Evolutionary conservation across 1,140 invertebrate genomes (phyloP), one percentile per base, ranked within the genome.

Genomic region (Oedothorax gibbosus): DNA sequence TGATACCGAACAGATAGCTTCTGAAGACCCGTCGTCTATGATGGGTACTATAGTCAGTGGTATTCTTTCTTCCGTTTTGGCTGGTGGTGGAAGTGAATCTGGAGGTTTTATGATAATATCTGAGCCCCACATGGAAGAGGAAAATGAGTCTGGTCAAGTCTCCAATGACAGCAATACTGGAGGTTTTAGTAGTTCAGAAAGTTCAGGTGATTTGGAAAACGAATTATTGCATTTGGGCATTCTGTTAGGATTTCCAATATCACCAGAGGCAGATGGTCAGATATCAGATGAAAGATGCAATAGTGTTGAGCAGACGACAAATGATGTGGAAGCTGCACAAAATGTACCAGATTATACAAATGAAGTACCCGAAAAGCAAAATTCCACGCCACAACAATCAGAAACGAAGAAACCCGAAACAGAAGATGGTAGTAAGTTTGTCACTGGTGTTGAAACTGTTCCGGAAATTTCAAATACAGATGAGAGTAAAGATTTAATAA

Each of bases 31-130:
- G 2, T 14, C 14, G 12, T 12, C 18, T n/a, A 54, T 51, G n/a
- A 53, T 71, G 68, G 68, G 68, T 5, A 71, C 15, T 71, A n/a
- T 71, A 12, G n/a, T 73, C 11, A 18, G 57, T 6, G 51, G 53
- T 35, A 56, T 73, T 15, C 12, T 57, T n/a, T 57, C 71, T 12
- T 56, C 71, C 0, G n/a, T 57, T 57, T 57, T 73, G 51, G 5
- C 3, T 6, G 21, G 71, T 0, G 20, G 53, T 21, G 35, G 35
- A 35, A 35, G 35, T 35, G 35, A 1, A 35, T 35, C 35, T 35
- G 35, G 35, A 10, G 18, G 49, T 71, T 51, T 71, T 15, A 51
- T 71, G 68, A 71, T 71, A 51, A 51, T 71, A 50, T n/a, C n/a
- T n/a, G 68, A 71, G 5, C 68, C 68, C 8, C 49, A 71, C 15